Conservation (phyloP, 2,888 invertebrate genomes). For the Ethmia dodecea region DNA sequence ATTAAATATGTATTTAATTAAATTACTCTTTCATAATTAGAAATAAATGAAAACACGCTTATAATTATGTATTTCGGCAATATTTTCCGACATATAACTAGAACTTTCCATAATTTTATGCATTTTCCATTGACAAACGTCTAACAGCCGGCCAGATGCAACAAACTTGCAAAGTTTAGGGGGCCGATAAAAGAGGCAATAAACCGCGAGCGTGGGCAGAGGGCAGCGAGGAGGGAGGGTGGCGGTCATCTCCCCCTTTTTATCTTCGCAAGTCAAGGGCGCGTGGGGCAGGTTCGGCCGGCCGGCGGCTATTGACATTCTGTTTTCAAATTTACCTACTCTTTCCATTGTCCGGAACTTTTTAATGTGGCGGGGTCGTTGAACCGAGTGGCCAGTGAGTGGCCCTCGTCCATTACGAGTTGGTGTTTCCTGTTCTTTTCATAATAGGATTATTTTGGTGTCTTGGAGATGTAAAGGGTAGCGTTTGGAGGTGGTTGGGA, state of each 20-base stretch:
- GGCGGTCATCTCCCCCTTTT: conserved; percentile 72
- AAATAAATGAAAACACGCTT: too few relatives aligned
- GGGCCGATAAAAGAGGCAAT: conserved; percentile 55
- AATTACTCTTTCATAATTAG: too few relatives aligned
- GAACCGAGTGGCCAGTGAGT: conserved; percentile 58
- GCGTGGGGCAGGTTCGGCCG: conserved; percentile 74
- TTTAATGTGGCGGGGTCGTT: conserved; percentile 65
- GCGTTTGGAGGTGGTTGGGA: not conserved
- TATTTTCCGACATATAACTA: too few relatives aligned
- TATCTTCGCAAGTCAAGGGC: conserved; percentile 76
- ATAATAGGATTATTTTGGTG: not conserved
- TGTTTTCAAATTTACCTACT: conserved; percentile 75
- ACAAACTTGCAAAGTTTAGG: conserved; percentile 38
- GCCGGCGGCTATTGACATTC: conserved; percentile 76
- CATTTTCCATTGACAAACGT: too few relatives aligned
- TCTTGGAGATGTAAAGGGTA: not conserved
- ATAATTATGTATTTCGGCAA: too few relatives aligned
- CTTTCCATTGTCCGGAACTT: conserved; percentile 74
- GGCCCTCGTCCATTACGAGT: conserved; percentile 42
- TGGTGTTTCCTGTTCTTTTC: conserved; percentile 2
- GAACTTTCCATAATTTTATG: too few relatives aligned
- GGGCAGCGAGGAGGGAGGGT: conserved; percentile 40
- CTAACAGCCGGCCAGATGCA: too few relatives aligned
- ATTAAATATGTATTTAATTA: too few relatives aligned
- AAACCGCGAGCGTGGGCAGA: conserved; percentile 54